A percentile compares a stretch with the other conserved stretches of the same genome.
These are phyloP conservation scores for Drosophila lacicola DNA, from an alignment of 2,888 invertebrate genomes.

Conservation along the genomic window DNA sequence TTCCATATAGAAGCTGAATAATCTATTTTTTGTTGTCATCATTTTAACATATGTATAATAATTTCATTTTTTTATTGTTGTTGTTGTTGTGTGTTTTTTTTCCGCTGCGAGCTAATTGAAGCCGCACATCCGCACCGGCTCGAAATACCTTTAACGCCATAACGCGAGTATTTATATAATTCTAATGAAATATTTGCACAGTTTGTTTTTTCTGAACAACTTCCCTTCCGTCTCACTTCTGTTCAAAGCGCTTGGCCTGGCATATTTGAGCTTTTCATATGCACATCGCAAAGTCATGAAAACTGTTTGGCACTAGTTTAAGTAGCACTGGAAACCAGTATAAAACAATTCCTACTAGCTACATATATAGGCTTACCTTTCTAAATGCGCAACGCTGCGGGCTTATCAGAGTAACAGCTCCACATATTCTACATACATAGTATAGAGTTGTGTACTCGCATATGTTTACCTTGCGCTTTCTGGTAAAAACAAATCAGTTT, in stretches of 20 bases:
- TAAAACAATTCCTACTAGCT: neutral
- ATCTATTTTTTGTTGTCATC: slow-evolving; percentile 44
- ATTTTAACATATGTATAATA: slow-evolving; percentile 56
- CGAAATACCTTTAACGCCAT: slow-evolving; percentile 29
- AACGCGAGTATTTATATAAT: slow-evolving; percentile 34
- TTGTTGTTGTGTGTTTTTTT: slow-evolving; percentile 10
- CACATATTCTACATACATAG: slow-evolving; percentile 7
- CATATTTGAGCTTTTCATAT: slow-evolving; percentile 26
- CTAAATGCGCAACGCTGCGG: slow-evolving; percentile 8
- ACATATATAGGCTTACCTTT: slow-evolving; percentile 16
- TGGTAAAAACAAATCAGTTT: slow-evolving; percentile 36
- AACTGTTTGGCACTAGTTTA: slow-evolving; percentile 8
- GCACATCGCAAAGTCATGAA: slow-evolving; percentile 11
- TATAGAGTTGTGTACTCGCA: slow-evolving; percentile 10
- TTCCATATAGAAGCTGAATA: slow-evolving; percentile 35
- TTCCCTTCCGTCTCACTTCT: neutral
- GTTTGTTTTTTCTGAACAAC: slow-evolving; percentile 27
- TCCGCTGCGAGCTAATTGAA: slow-evolving; percentile 38
- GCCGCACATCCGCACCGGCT: slow-evolving; percentile 46
- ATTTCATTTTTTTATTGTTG: slow-evolving; percentile 22
- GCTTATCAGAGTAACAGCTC: slow-evolving; percentile 39
- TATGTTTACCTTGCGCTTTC: slow-evolving; percentile 47
- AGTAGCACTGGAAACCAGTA: slow-evolving; percentile 9
- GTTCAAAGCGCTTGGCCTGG: slow-evolving; percentile 30
- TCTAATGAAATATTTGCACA: slow-evolving; percentile 39